phyloP scores from a whole-genome alignment of 2,113 vertebrate genomes.

The Progne subis region DNA sequence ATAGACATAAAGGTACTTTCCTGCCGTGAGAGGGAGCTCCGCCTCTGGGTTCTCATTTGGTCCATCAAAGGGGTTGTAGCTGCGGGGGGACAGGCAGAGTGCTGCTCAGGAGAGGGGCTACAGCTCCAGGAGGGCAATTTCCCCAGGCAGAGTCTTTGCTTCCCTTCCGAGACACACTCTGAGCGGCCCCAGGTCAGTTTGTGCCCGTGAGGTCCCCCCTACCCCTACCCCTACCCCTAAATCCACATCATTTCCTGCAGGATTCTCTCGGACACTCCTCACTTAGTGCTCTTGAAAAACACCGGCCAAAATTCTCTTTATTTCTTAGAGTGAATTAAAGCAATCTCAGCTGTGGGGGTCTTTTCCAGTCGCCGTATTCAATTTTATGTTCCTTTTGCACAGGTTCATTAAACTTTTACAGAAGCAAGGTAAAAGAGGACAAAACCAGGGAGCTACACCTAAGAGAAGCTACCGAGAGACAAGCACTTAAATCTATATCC shows the following conservation, averaged over 20 bases:
- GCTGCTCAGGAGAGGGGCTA: background rate
- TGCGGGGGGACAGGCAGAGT: background rate
- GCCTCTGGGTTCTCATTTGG: slow-evolving; percentile 98
- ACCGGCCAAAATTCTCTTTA: background rate
- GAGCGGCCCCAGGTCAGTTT: too few species aligned
- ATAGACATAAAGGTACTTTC: slow-evolving; percentile 97
- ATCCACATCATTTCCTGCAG: background rate
- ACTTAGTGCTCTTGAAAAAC: background rate
- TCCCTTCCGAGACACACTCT: background rate
- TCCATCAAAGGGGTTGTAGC: slow-evolving; percentile 97
- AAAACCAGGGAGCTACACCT: background rate
- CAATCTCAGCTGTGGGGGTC: background rate
- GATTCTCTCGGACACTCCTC: background rate
- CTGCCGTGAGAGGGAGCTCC: slow-evolving; percentile 94
- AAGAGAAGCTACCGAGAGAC: background rate
- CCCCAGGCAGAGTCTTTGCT: background rate
- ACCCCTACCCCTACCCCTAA: background rate
- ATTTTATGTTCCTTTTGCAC: background rate
- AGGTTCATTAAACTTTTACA: background rate
- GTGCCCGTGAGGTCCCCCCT: background rate
- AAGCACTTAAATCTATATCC: background rate
- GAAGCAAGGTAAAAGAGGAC: background rate
- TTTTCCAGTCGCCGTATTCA: background rate
- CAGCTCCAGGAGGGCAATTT: background rate
- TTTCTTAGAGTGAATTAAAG: background rate